These are phyloP conservation scores for Alloscopus bannaensis DNA, from an alignment of 2,888 invertebrate species.

Conservation along the genomic window DNA sequence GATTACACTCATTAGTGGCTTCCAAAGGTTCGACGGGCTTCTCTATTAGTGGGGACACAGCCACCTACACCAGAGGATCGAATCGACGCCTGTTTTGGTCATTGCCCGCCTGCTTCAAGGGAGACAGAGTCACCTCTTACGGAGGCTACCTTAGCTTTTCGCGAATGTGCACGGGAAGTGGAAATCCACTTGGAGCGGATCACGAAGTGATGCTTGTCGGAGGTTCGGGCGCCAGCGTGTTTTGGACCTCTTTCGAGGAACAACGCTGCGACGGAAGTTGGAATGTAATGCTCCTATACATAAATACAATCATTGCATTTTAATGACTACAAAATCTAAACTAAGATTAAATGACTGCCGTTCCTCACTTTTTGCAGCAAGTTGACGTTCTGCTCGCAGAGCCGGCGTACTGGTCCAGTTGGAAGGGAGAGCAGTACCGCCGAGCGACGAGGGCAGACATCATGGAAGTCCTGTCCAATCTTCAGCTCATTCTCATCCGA, in stretches of 20 bases:
- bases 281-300: slow-evolving; percentile 6
- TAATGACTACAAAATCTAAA: too few relatives aligned
- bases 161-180: slow-evolving; percentile 59
- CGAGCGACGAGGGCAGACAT: slow-evolving; percentile 63
- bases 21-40: slow-evolving; percentile 20
- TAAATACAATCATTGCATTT: too few relatives aligned
- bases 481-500: slow-evolving; percentile 63
- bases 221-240: slow-evolving; percentile 62
- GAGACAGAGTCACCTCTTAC: slow-evolving; percentile 68
- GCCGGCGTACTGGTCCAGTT: slow-evolving; percentile 57
- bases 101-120: slow-evolving; percentile 61
- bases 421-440: slow-evolving; percentile 45
- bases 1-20: slow-evolving; percentile 44
- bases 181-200: slow-evolving; percentile 52
- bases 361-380: background rate
- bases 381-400: slow-evolving; percentile 60
- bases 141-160: slow-evolving; percentile 61
- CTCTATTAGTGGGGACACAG: slow-evolving; percentile 35
- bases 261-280: slow-evolving; percentile 32
- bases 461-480: slow-evolving; percentile 65
- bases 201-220: slow-evolving; percentile 68
- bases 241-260: slow-evolving; percentile 63
- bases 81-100: slow-evolving; percentile 60
- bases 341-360: background rate
- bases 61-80: slow-evolving; percentile 15